Evolutionary conservation across 2,888 invertebrate species (phyloP), one percentile per base, ranked within the genome.

Genomic region (Diarsia rubi): DNA sequence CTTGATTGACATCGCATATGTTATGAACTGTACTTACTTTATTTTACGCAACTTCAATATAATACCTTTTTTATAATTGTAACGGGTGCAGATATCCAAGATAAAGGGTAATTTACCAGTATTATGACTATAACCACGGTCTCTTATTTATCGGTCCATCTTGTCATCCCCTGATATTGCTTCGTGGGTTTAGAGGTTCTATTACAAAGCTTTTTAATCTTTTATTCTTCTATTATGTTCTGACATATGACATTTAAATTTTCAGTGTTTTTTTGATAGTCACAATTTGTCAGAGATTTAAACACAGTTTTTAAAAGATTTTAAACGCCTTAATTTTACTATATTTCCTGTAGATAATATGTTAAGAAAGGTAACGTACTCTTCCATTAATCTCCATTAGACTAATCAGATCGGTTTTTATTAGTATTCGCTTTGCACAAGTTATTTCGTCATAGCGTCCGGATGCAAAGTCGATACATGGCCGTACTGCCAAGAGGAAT

Each of bases 321-420:
- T 69, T 37, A 64, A 82, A 31, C 31, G 16, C 21, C 77, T 82
- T 82, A 71, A 71, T 85, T 75, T 14, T 73, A 57, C 14, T 57
- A 52, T 19, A 59, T 63, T 63, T 44, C 37, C 42, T 73, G 59
- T 12, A 65, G 77, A 24, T 67, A 82, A 24, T 67, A 82, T 89
- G 89, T 79, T 85, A 31, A 90, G 87, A 74, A 89, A 89, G 86
- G 86, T 88, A 86, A 75, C 45, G 69, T 68, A 70, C 73, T 79
- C 52, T 65, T 71, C 16, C 57, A 59, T 79, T 81, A 65, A 77
- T 78, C 63, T 67, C 49, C 62, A 62, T 62, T 27, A 76, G 52
- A 75, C 67, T 75, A 76, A 81, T 81, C 73, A 79, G 75, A 71
- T 79, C 71, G n/a, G 16, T 63, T 73, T 49, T 31, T 16, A 74